Evolutionary conservation across 2,113 vertebrate genomes (phyloP).

Genomic region (Morone chrysops): DNA sequence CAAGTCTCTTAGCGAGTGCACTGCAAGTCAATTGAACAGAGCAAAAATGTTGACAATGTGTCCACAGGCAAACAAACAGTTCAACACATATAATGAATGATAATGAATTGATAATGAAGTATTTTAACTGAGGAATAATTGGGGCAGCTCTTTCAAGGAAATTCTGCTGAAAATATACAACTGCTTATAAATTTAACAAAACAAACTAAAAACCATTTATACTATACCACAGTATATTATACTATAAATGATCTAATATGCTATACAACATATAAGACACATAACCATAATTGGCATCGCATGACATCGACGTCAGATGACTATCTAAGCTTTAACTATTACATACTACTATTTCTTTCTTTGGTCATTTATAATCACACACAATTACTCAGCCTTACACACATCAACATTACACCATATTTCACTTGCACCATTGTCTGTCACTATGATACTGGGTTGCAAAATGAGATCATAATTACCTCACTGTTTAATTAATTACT

Average conservation of each 20-base stretch:
- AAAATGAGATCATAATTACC: background rate
- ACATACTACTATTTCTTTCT: too few species aligned
- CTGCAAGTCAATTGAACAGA: background rate
- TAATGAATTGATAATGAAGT: too few species aligned
- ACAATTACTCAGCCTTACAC: background rate
- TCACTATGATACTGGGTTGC: background rate
- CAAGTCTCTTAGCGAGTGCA: background rate
- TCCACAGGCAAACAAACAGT: background rate
- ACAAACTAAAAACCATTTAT: background rate
- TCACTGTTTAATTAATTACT: background rate
- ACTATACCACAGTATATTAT: too few species aligned
- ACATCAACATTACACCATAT: background rate
- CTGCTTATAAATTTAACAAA: slow-evolving; percentile 1
- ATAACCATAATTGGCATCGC: background rate
- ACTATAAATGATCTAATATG: too few species aligned
- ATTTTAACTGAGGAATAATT: background rate
- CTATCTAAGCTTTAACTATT: too few species aligned
- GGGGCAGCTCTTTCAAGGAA: background rate
- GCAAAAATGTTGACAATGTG: background rate
- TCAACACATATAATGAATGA: background rate
- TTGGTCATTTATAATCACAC: too few species aligned
- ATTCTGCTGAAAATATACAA: background rate
- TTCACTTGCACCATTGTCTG: background rate
- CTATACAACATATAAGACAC: background rate
- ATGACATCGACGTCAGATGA: background rate